Percentiles rank a stretch among this genome's conserved stretches.
These are phyloP conservation scores for Manis crassicaudata DNA, from an alignment of 2,797 vertebrate species.

Conservation along the genomic window DNA sequence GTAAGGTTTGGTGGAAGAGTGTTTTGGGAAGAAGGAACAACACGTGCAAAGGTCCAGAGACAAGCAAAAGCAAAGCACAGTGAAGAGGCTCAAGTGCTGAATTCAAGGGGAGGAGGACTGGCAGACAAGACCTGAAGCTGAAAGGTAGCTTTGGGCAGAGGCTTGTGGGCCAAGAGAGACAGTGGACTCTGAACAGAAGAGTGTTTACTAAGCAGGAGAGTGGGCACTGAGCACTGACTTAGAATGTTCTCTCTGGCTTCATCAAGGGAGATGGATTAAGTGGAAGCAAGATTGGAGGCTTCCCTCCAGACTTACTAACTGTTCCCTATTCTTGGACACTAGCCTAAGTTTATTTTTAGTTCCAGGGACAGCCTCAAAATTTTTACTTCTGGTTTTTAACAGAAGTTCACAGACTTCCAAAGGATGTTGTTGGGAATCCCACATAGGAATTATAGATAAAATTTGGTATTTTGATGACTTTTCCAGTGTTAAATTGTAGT, in stretches of 20 bases:
- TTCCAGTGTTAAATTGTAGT: background rate
- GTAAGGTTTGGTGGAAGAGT: background rate
- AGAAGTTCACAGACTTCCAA: constrained; percentile 66
- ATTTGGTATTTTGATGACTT: background rate
- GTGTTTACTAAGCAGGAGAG: background rate
- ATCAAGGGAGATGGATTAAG: background rate
- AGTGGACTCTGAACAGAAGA: background rate
- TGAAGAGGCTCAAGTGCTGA: background rate
- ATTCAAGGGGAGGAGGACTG: background rate
- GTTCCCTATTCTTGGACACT: constrained; percentile 64
- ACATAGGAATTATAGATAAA: constrained; percentile 47
- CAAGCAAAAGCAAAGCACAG: background rate
- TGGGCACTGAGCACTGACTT: background rate
- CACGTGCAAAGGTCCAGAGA: background rate
- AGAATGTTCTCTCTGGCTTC: constrained; percentile 46
- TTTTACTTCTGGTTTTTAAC: constrained; percentile 67
- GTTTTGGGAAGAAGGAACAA: background rate
- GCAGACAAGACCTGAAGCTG: background rate
- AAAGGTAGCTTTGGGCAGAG: background rate
- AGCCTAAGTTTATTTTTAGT: constrained; percentile 74
- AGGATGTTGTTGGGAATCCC: constrained; percentile 60
- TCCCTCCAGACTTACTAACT: constrained; percentile 53
- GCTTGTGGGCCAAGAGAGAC: background rate
- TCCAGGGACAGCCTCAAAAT: constrained; percentile 53
- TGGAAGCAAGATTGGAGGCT: constrained; percentile 31